Evolutionary conservation across 2,888 invertebrate genomes (phyloP).

Genomic region (Caenorhabditis sinica): DNA sequence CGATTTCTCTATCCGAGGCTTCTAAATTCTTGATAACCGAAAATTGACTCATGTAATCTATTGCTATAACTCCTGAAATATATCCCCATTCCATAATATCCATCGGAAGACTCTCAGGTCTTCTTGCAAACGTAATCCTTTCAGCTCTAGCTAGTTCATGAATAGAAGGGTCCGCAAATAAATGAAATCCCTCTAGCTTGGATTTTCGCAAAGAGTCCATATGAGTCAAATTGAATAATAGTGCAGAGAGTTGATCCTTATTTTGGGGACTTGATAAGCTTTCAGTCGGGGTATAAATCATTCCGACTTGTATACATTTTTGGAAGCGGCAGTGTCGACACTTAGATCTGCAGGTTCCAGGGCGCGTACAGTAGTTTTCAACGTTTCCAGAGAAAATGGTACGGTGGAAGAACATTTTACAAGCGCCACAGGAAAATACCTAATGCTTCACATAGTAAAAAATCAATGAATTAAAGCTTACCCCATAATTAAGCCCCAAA

Average conservation of each 20-base stretch:
- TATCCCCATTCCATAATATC: constrained; percentile 10
- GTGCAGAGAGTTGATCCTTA: background rate
- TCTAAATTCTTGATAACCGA: background rate
- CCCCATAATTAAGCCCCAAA: background rate
- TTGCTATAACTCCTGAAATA: background rate
- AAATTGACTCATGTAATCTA: constrained; percentile 10
- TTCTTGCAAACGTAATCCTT: background rate
- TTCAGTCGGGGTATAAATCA: constrained; percentile 1
- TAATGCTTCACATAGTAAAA: background rate
- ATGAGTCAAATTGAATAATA: background rate
- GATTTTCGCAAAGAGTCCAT: background rate
- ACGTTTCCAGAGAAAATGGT: background rate
- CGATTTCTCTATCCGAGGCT: background rate
- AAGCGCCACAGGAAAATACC: background rate
- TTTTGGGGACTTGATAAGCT: background rate
- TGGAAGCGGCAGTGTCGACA: constrained; percentile 9
- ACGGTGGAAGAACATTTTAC: constrained; percentile 22
- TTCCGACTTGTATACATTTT: background rate
- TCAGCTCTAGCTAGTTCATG: background rate
- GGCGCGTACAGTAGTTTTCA: background rate
- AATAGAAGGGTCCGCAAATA: background rate
- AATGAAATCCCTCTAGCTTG: background rate
- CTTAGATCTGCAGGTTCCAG: background rate
- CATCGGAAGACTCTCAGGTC: background rate
- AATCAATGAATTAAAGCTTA: background rate